Base-by-base conservation (phyloP, 2,113 vertebrate genomes). In the Megaleporinus macrocephalus region DNA sequence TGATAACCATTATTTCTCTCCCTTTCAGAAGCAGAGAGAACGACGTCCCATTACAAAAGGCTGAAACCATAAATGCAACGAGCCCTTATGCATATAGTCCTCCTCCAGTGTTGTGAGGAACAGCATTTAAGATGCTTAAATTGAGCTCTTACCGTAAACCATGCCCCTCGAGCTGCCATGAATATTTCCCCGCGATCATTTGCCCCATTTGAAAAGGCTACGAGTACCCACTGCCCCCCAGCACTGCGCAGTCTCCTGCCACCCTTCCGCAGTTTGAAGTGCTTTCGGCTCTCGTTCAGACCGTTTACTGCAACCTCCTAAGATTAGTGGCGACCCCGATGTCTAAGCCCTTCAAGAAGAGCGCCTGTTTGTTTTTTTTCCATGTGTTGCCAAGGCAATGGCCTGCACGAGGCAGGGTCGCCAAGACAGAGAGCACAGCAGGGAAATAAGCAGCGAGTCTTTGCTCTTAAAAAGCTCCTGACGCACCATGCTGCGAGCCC, bases 341-440 rank as follows among this genome's bases (percentile, higher is more conserved):
- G 91, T 91, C 91, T 89, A 87, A 90, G 89, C 84, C 70, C 90
- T 91, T 89, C 84, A 88, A 90, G 86, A 89, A 85, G 81, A 85
- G 85, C 79, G 85, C 89, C 91, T 90, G 87, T 92, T 93, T 92
- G 91, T 87, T 89, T 81, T 92, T 92, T 87, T 89, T 81, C 79
- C 53, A 75, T 84, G 86, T 84, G 91, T 94, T 94, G 90, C 92
- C 93, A 92, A 87, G 93, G 92, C 71, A 20, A 93, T 93, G 88
- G 87, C 89, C 87, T 72, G 84, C 85, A 79, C 86, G 86, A 90
- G 82, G 85, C 89, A 83, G 88, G 87, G 89, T 91, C 86, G 84
- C 81, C 83, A 85, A 72, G 87, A 84, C 82, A 30, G 72, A 82
- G 73, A 29, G 36, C 70, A 53, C 74, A 82, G 41, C 47, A 61